Base-by-base conservation (phyloP, 2,888 invertebrate species). In the Lithophane semibrunnea region DNA sequence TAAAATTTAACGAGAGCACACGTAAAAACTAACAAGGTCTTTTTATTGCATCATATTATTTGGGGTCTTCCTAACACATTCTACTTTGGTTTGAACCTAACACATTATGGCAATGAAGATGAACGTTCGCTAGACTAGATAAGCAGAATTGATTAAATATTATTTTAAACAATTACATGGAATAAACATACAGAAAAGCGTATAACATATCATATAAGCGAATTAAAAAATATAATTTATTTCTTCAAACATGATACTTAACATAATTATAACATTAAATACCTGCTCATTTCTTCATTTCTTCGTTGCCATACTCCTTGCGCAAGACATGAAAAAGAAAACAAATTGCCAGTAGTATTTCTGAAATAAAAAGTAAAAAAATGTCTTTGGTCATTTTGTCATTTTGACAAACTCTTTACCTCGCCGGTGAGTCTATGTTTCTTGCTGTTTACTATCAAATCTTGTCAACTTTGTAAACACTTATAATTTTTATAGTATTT, bases 21-120 rank as follows among this genome's bases (percentile, higher is more conserved):
- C 85, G 82, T 92, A 91, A 92, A 92, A 92, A 89, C 88, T 91
- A 91, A 92, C 90, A 90, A 93, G 92, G 87, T 76, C 75, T 81
- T 79, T 86, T 86, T 79, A 73, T 79, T 65, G 54, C 60, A 56
- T 73, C 63, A 49, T 64, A 12, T 69, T 82, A 56, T 82, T 84
- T 67, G 61, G 63, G 52, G 29, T 64, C 37, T 49, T 21, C 66
- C 60, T 47, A 65, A 69, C 65, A 65, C 8, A 44, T 42, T 29
- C 56, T 65, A 60, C n/a, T 66, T 56, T 52, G 24, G 24, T 67
- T 37, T 49, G 54, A 76, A 56, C 42, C 64, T 58, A 67, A 47
- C 16, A 54, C 18, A 54, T 69, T 7, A 44, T 54, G 21, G 18
- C n/a, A 7, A 44, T 71, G 42, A 29, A 78, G n/a, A n/a, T 24